Evolutionary conservation across 23 tunicate species (phyloP).

Genomic region (Trididemnum clinides): DNA sequence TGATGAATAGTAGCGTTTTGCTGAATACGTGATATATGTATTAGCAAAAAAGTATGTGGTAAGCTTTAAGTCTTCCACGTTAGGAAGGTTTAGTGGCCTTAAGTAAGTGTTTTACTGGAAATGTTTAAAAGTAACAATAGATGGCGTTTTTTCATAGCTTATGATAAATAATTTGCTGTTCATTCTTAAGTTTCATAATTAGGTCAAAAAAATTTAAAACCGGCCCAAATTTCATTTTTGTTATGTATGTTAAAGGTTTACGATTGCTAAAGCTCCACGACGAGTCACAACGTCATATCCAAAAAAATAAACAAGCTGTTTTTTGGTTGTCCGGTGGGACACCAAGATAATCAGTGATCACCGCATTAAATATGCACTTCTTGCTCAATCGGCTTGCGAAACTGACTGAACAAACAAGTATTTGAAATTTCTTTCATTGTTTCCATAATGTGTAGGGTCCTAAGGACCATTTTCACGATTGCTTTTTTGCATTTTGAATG

Average conservation of each 20-base stretch:
- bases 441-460: not conserved
- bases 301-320: not conserved
- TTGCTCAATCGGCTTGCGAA: no score
- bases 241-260: not conserved
- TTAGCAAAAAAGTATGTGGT: not conserved
- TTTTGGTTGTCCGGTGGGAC: not conserved
- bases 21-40: not conserved
- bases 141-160: not conserved
- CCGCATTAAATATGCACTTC: no score
- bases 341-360: not conserved
- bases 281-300: not conserved
- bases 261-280: not conserved
- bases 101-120: not conserved
- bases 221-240: not conserved
- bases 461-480: not conserved
- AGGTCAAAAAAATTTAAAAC: not conserved
- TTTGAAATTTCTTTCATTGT: not conserved
- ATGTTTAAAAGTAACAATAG: not conserved
- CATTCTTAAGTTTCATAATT: not conserved
- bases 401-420: not conserved
- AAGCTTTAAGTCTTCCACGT: not conserved
- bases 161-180: not conserved
- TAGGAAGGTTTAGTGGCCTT: not conserved
- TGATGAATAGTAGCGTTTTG: no score
- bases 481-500: not conserved